Base-by-base conservation (phyloP, 2,113 vertebrate genomes). In the Chaetodon trifascialis region DNA sequence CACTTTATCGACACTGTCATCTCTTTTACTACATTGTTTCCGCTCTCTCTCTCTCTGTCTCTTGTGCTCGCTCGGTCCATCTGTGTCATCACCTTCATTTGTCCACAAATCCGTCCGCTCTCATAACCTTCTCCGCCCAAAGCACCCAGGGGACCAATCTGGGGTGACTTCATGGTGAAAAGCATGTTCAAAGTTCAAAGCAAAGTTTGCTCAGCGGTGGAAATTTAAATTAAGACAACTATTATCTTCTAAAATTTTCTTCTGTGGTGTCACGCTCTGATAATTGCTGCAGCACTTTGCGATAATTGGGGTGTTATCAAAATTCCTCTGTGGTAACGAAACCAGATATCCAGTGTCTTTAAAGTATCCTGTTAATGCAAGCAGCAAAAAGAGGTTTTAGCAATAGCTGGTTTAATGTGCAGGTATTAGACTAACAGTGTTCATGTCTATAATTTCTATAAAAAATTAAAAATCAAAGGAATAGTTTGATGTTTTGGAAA, bases 1-100 rank as follows among this genome's bases (percentile, higher is more conserved):
- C 91, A 79, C 86, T 93, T 91, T 89, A 91, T 93, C 86, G 54
- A 86, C 90, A 86, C 64, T 89, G 80, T 91, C 83, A 87, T 90
- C 89, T 86, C 82, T 81, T 86, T 89, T 65, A 85, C 81, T 38
- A 71, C 82, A 87, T 85, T 84, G 73, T 91, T 88, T 86, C 72
- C 55, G 21, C 58, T 66, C 44, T 78, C 64, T 84, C 64, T 84
- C 58, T 51, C 62, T 51, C 55, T 63, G 66, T 89, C 82, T 87
- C 65, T 44, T 4, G 11, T 46, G 34, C 73, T 84, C 30, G 14
- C 73, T 76, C 25, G 9, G 54, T 82, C 77, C 74, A 16, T 91
- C 87, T 79, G 79, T 91, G 88, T 93, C 90, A 88, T 91, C 90
- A 25, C 87, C 84, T 88, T 86, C 72, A 54, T 87, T 87, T 90